Conservation (phyloP, 35 echinoderm and acorn worm genomes). For the Strongylocentrotus purpuratus region DNA sequence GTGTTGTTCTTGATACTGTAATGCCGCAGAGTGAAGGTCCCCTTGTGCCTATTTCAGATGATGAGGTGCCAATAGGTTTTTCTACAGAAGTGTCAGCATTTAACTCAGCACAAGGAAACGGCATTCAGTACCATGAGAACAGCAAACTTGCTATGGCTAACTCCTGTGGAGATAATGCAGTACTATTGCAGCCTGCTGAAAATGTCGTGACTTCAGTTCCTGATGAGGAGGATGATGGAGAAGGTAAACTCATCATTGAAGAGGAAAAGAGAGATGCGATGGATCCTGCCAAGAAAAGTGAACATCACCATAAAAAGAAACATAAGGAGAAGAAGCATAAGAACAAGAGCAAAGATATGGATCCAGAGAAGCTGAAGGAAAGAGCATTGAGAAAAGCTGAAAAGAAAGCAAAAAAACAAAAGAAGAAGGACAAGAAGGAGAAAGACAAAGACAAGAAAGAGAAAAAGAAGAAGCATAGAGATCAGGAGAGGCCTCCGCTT, state of each 20-base stretch:
- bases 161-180: not conserved
- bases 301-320: slow-evolving; percentile 54
- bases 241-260: slow-evolving; percentile 46
- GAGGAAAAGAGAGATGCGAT: slow-evolving; percentile 43
- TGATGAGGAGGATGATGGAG: slow-evolving; percentile 16
- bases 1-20: slow-evolving; percentile 29
- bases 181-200: not conserved
- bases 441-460: slow-evolving; percentile 69
- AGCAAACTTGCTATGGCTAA: not conserved
- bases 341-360: slow-evolving; percentile 50
- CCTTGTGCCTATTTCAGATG: slow-evolving; percentile 20
- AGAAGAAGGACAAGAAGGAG: slow-evolving; percentile 70
- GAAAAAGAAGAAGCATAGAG: slow-evolving; percentile 65
- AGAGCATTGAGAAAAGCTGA: slow-evolving; percentile 43
- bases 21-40: not conserved
- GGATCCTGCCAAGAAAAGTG: slow-evolving; percentile 36
- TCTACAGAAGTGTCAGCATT: slow-evolving; percentile 19
- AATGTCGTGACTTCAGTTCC: not conserved
- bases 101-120: not conserved
- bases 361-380: slow-evolving; percentile 54
- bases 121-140: slow-evolving; percentile 32
- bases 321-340: slow-evolving; percentile 79
- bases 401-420: slow-evolving; percentile 53
- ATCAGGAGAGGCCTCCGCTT: slow-evolving; percentile 43
- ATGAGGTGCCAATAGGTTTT: slow-evolving; percentile 31